Evolutionary conservation across 2,113 vertebrate species (phyloP).

Genomic region (Mystacornis crossleyi): DNA sequence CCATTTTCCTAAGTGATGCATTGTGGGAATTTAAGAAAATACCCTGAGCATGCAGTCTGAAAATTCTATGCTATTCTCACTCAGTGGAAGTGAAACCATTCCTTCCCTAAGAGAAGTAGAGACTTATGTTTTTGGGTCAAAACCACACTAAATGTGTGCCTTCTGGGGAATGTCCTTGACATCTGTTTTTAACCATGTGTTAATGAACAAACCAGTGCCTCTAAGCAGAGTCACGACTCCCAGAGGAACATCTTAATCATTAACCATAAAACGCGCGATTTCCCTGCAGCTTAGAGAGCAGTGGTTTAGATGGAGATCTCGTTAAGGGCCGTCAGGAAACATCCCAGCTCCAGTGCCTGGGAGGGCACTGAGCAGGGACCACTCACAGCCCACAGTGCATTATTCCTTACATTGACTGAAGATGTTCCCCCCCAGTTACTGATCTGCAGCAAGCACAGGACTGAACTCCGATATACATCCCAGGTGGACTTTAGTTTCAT

Average conservation of each 20-base stretch:
- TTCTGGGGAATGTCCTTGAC: background rate
- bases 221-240: background rate
- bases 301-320: background rate
- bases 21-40: background rate
- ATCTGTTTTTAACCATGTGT: background rate
- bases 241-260: slow-evolving; percentile 21
- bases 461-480: background rate
- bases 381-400: rapidly evolving
- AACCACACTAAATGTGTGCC: background rate
- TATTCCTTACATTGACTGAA: background rate
- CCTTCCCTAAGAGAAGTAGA: background rate
- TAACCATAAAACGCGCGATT: background rate
- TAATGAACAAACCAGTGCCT: slow-evolving; percentile 34
- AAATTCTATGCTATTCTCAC: background rate
- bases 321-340: background rate
- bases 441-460: background rate
- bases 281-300: background rate
- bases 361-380: background rate
- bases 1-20: background rate
- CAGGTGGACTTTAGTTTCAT: background rate
- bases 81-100: background rate
- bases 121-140: background rate
- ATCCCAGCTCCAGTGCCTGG: background rate
- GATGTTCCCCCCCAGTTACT: background rate
- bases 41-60: background rate